phyloP scores from a whole-genome alignment of 2,113 vertebrate species.

The Thalassarche chlororhynchos region DNA sequence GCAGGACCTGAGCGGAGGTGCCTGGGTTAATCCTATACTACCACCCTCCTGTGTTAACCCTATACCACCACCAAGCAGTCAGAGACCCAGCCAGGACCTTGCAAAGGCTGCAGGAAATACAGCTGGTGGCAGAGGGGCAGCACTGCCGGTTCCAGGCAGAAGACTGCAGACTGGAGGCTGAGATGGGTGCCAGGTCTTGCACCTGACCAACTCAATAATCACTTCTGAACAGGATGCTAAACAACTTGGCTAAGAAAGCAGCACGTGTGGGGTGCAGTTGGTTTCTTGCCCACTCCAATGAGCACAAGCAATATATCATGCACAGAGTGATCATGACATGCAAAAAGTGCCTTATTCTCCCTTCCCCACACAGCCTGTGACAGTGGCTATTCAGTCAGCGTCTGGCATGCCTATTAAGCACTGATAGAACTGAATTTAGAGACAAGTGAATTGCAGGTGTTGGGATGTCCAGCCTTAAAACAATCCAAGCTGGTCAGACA shows the following conservation, averaged over 20 bases:
- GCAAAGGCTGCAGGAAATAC: not conserved
- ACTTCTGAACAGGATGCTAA: not conserved
- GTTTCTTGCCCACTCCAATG: not conserved
- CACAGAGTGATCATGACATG: not conserved
- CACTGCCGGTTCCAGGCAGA: not conserved
- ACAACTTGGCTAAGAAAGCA: not conserved
- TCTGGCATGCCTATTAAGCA: not conserved
- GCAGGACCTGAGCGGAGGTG: not conserved
- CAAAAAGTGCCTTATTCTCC: not conserved
- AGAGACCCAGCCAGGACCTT: not conserved
- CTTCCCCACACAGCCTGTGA: not conserved
- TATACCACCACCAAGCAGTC: not conserved
- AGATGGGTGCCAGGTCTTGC: not conserved
- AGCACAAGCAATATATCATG: not conserved
- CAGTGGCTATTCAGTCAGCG: not conserved
- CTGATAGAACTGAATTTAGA: not conserved
- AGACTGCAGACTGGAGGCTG: not conserved
- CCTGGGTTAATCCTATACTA: not conserved
- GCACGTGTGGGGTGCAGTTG: not conserved
- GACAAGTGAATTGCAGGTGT: not conserved
- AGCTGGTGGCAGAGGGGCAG: not conserved
- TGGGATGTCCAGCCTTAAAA: not conserved
- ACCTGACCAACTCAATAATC: not conserved
- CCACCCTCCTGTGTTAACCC: not conserved
- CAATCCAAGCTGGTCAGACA: not conserved